Evolutionary conservation across 2,797 vertebrate species (phyloP).

Genomic region (Tragopan temminckii): DNA sequence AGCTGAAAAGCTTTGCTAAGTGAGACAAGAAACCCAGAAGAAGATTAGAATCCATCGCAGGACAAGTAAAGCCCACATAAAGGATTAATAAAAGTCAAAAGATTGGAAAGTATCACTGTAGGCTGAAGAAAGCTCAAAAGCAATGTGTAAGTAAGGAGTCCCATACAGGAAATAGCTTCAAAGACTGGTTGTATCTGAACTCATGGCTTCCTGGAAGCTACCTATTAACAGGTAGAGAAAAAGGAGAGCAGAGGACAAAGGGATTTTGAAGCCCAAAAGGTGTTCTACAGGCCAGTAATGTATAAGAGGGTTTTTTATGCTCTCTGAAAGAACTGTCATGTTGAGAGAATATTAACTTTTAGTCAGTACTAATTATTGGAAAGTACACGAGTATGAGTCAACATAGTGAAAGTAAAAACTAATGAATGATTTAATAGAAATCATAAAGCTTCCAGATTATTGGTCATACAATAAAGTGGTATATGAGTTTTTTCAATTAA

Average conservation of each 20-base stretch:
- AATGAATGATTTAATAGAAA: neutral
- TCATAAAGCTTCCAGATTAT: neutral
- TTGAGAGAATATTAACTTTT: neutral
- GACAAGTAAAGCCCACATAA: neutral
- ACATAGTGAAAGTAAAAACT: neutral
- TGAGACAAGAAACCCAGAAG: neutral
- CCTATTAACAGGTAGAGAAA: neutral
- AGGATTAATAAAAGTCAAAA: neutral
- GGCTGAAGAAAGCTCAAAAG: neutral
- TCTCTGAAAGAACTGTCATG: neutral
- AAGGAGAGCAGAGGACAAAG: neutral
- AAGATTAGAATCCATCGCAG: neutral
- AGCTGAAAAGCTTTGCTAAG: neutral
- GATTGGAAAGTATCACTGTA: accelerated
- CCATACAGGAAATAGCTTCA: neutral
- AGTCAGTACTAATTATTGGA: neutral
- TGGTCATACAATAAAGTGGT: neutral
- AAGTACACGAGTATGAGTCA: neutral
- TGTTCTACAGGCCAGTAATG: neutral
- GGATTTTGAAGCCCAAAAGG: neutral
- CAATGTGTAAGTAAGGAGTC: neutral
- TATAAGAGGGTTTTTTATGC: neutral
- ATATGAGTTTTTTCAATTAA: neutral
- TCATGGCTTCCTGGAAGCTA: neutral
- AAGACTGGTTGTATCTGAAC: neutral